phyloP scores from a whole-genome alignment of 37 sponge, comb jelly and placozoan species.

The Beroe ovata region DNA sequence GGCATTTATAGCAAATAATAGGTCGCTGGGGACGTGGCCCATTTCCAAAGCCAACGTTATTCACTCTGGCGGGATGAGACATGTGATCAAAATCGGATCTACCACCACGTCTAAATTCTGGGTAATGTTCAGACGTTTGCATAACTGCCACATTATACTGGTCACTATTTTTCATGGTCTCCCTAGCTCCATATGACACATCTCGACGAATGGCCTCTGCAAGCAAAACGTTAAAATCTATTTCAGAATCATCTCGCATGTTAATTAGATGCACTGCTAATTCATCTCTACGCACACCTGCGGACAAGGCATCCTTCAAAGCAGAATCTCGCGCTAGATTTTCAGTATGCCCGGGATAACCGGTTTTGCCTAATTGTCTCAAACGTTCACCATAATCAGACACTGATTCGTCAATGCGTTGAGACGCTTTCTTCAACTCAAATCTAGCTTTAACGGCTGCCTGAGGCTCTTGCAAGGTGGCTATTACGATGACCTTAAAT shows the following conservation, averaged over 20 bases:
- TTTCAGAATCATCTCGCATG: not conserved
- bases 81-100: too few species aligned
- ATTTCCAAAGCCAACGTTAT: too few species aligned
- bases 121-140: too few species aligned
- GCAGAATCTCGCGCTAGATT: not conserved
- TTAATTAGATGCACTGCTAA: not conserved
- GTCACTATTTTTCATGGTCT: not conserved
- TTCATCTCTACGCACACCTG: not conserved
- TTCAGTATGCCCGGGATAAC: not conserved
- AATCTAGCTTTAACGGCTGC: not conserved
- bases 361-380: not conserved
- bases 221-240: not conserved
- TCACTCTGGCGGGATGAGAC: too few species aligned
- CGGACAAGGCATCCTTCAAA: slow-evolving; percentile 6
- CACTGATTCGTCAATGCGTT: not conserved
- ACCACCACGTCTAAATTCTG: too few species aligned
- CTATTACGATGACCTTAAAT: not conserved
- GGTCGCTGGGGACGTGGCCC: too few species aligned
- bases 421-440: not conserved
- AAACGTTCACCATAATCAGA: not conserved
- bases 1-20: too few species aligned
- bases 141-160: not conserved
- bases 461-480: not conserved
- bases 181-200: not conserved
- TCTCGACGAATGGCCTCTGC: slow-evolving; percentile 9